Conservation (phyloP, 1,140 invertebrate genomes). For the Plutomurus gul region DNA sequence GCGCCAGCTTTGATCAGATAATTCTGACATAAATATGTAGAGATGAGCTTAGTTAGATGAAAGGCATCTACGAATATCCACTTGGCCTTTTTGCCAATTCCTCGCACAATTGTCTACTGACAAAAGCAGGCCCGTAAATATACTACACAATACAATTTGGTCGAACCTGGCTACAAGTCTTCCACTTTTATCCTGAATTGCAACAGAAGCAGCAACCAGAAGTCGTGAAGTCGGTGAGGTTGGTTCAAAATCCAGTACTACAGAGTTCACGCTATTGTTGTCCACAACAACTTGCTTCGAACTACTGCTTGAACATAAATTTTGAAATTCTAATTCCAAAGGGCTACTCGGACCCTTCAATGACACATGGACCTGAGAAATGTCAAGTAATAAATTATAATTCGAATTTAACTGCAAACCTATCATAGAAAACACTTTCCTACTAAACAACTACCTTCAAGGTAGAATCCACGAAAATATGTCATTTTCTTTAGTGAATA, state of each 20-base stretch:
- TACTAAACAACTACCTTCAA: background rate
- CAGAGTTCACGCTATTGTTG: slow-evolving; percentile 78
- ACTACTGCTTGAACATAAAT: slow-evolving; percentile 63
- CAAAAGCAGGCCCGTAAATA: no score
- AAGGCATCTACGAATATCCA: no score
- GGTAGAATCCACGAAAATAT: background rate
- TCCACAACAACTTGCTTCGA: slow-evolving; percentile 69
- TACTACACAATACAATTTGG: no score
- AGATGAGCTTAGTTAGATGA: no score
- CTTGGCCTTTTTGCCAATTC: no score
- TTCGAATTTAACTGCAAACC: background rate
- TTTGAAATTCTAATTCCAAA: slow-evolving; percentile 71
- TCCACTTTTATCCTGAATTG: slow-evolving; percentile 42
- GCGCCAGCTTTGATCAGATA: background rate
- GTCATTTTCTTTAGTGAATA: background rate
- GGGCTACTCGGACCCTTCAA: slow-evolving; percentile 75
- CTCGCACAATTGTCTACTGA: no score
- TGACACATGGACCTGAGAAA: slow-evolving; percentile 53
- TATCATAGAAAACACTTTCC: background rate
- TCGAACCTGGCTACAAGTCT: slow-evolving; percentile 45
- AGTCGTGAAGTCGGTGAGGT: slow-evolving; percentile 62
- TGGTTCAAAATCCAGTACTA: slow-evolving; percentile 78
- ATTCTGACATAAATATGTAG: background rate
- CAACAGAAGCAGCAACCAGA: slow-evolving; percentile 40
- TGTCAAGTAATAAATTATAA: background rate